phyloP scores from a whole-genome alignment of 2,797 vertebrate species.

The Enteromius fasciolatus region DNA sequence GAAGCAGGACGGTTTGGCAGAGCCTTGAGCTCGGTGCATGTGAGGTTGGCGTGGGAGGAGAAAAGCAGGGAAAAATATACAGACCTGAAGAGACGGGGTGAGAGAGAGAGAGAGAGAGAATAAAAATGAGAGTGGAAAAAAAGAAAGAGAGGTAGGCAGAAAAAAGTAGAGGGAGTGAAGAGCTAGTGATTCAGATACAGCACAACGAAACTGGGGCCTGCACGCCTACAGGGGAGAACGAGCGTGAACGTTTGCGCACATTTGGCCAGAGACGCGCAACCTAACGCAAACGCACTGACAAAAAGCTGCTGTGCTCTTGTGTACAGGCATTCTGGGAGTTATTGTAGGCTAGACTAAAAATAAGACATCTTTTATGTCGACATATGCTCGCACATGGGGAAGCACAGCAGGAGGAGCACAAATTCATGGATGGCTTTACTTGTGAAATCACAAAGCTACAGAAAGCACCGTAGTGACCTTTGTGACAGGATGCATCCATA shows the following conservation, averaged over 20 bases:
- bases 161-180: conserved; percentile 23
- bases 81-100: conserved; percentile 22
- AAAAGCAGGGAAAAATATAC: conserved; percentile 27
- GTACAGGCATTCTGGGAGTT: conserved; percentile 48
- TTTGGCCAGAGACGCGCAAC: conserved; percentile 1
- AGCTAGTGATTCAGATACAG: conserved; percentile 47
- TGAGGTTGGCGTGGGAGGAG: conserved; percentile 71
- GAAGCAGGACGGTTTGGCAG: conserved; percentile 33
- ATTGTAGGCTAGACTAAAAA: conserved; percentile 55
- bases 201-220: conserved; percentile 41
- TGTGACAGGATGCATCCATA: conserved; percentile 6
- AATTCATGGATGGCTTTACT: conserved; percentile 42
- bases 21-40: conserved; percentile 64
- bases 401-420: conserved; percentile 45
- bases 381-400: conserved; percentile 58
- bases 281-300: background rate
- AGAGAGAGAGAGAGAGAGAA: conserved; percentile 31
- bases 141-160: conserved; percentile 36
- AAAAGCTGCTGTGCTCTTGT: conserved; percentile 47
- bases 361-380: conserved; percentile 49
- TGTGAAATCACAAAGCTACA: conserved; percentile 16
- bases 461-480: background rate
- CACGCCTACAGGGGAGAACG: conserved; percentile 47
- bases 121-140: conserved; percentile 36
- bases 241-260: background rate